Evolutionary conservation across 1,140 invertebrate species (phyloP).

Genomic region (Vanessa atalanta): DNA sequence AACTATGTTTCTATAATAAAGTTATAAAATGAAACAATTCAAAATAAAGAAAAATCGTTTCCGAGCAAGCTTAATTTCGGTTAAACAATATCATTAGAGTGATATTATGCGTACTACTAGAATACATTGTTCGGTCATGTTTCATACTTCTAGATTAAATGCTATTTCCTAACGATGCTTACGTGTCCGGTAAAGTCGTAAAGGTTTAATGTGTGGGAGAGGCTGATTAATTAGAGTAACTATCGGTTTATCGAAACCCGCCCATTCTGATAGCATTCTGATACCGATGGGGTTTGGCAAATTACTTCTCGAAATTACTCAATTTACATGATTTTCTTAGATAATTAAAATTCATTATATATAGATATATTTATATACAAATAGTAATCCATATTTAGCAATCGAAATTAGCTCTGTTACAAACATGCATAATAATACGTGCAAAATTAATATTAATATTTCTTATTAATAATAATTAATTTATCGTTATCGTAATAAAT

Average conservation of each 20-base stretch:
- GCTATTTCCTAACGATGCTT: constrained; percentile 29
- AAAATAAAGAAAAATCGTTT: not conserved
- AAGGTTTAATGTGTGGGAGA: constrained; percentile 71
- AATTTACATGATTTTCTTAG: constrained; percentile 2
- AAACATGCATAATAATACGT: too few species aligned
- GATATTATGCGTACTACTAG: not conserved
- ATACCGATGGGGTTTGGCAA: constrained; percentile 43
- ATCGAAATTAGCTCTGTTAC: too few species aligned
- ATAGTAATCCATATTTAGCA: too few species aligned
- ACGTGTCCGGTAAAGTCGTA: constrained; percentile 53
- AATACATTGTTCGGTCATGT: not conserved
- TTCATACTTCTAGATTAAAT: constrained; percentile 15
- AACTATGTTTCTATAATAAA: too few species aligned
- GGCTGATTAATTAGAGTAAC: constrained; percentile 73
- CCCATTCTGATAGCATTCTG: constrained; percentile 51
- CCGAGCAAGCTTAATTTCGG: not conserved
- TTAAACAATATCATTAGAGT: not conserved
- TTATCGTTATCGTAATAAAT: not conserved
- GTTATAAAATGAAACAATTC: too few species aligned
- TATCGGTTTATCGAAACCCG: constrained; percentile 54
- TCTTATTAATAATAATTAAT: too few species aligned
- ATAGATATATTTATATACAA: too few species aligned
- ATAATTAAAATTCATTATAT: not conserved
- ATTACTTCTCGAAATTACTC: constrained; percentile 18
- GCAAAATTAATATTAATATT: too few species aligned